Evolutionary conservation across 2,113 vertebrate species (phyloP).

Genomic region (Indicator maculatus): DNA sequence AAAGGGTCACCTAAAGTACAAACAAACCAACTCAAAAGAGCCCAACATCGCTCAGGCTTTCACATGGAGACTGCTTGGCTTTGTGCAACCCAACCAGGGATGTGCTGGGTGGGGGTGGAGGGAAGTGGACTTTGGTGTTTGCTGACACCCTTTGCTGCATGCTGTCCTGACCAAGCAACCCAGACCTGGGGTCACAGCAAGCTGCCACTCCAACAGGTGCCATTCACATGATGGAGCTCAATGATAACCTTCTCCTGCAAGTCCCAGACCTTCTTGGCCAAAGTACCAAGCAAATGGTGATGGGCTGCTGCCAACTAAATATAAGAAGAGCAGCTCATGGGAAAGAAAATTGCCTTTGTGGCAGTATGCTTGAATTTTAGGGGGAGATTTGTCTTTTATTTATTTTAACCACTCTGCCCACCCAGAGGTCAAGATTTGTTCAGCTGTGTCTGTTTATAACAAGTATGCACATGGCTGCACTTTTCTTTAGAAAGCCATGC

Average conservation of each 20-base stretch:
- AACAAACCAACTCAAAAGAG: neutral
- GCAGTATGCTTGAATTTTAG: slow-evolving; percentile 37
- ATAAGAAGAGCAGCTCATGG: neutral
- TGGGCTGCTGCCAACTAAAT: neutral
- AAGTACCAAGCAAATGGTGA: neutral
- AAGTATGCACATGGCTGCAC: neutral
- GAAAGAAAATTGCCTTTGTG: neutral
- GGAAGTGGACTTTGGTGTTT: neutral
- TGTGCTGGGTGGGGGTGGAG: neutral
- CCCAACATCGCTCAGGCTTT: neutral
- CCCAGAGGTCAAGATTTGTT: neutral
- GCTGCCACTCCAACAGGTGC: neutral
- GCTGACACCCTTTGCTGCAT: neutral
- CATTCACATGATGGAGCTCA: neutral
- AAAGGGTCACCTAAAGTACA: neutral
- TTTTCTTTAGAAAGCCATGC: neutral
- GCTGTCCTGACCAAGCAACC: neutral
- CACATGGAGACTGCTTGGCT: neutral
- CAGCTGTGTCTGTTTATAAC: neutral
- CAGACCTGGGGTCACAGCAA: neutral
- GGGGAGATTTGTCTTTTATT: slow-evolving; percentile 10
- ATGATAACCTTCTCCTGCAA: neutral
- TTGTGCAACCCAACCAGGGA: neutral
- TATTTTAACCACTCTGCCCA: neutral
- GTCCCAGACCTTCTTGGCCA: neutral